These are phyloP conservation scores for Synergus japonicus DNA, from an alignment of 2,888 invertebrate species.

Conservation along the genomic window DNA sequence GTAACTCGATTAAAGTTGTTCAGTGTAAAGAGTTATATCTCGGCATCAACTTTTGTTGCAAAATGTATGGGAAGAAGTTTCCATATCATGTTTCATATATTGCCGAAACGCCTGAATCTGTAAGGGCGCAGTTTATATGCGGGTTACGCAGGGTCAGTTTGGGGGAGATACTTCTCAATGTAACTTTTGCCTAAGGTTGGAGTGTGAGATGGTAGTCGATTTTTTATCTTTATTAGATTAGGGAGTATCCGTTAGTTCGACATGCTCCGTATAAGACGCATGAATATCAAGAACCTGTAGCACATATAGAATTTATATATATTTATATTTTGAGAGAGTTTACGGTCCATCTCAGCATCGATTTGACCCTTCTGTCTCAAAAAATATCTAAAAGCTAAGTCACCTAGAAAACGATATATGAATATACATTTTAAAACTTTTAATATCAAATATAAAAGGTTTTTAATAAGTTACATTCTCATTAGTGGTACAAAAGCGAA, in stretches of 20 bases:
- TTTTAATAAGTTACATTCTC: background rate
- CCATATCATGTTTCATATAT: conserved; percentile 3
- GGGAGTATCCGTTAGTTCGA: conserved; percentile 70
- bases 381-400: no score
- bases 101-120: conserved; percentile 55
- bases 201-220: conserved; percentile 63
- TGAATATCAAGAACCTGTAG: conserved; percentile 68
- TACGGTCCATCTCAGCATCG: background rate
- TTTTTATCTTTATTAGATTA: conserved; percentile 77
- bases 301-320: conserved; percentile 65
- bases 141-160: conserved; percentile 71
- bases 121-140: conserved; percentile 76
- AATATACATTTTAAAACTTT: background rate
- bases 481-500: background rate
- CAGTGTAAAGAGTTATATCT: background rate
- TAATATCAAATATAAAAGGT: background rate
- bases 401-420: no score
- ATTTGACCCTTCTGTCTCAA: background rate
- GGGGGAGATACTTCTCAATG: conserved; percentile 74
- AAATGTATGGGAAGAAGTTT: conserved; percentile 25
- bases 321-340: background rate
- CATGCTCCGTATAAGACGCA: conserved; percentile 68
- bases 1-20: background rate
- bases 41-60: no score
- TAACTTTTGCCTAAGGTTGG: conserved; percentile 60